Conservation (phyloP, 2,113 vertebrate genomes). For the Seriola rivoliana region DNA sequence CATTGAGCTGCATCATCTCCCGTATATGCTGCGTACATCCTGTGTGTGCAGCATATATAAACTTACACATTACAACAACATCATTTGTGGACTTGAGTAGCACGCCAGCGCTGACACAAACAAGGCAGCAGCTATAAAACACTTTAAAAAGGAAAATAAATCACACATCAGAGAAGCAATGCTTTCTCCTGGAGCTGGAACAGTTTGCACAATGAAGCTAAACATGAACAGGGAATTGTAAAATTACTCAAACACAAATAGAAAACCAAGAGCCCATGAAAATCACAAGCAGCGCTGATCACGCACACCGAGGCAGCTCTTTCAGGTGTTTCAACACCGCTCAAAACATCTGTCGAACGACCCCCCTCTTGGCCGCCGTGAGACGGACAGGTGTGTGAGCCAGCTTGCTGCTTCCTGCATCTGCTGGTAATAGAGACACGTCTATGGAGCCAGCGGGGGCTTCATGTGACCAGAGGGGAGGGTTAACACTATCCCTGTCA, state of each 20-base stretch:
- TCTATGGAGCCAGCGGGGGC: constrained; percentile 15
- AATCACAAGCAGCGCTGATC: not conserved
- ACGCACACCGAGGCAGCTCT: not conserved
- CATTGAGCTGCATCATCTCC: not conserved
- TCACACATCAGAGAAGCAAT: constrained; percentile 4
- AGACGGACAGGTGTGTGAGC: constrained; percentile 60
- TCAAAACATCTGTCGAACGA: constrained; percentile 49
- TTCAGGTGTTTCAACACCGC: constrained; percentile 52
- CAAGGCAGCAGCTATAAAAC: constrained; percentile 38
- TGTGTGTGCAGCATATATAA: constrained; percentile 7
- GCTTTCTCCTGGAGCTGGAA: constrained; percentile 1
- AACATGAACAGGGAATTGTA: constrained; percentile 1
- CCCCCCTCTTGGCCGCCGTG: constrained; percentile 12
- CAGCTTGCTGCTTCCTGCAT: constrained; percentile 49
- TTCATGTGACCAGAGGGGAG: constrained; percentile 26
- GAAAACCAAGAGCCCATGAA: constrained; percentile 35
- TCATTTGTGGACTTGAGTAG: constrained; percentile 18
- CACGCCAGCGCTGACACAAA: constrained; percentile 15
- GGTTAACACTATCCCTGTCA: constrained; percentile 39
- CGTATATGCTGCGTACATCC: not conserved
- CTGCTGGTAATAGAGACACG: constrained; percentile 38
- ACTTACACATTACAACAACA: constrained; percentile 7
- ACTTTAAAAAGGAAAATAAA: constrained; percentile 56
- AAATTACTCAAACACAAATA: constrained; percentile 31
- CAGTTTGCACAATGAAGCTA: constrained; percentile 2